Base-by-base conservation (phyloP, 2,888 invertebrate species). In the Fabriciana adippe region DNA sequence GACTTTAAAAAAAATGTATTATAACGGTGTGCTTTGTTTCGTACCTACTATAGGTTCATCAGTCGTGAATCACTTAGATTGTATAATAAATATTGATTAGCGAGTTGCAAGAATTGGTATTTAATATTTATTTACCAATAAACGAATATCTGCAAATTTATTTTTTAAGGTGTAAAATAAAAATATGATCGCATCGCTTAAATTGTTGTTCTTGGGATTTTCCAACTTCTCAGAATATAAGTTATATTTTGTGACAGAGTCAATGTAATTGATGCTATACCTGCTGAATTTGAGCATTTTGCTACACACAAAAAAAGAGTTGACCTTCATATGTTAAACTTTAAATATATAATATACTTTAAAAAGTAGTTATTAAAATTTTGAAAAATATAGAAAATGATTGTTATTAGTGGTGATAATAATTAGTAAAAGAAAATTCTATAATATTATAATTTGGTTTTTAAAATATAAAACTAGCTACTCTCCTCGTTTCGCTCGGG, bases 161-260 rank as follows among this genome's bases (percentile, higher is more conserved):
- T 51, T 64, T 13, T 47, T 51, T n/a, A 50, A 31, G 21, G 51
- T n/a, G 21, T 41, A 15, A 21, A 41, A n/a, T 31, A 64, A 56
- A 56, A 26, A 16, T 45, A 3, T 48, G 47, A 48, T 35, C 41
- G 6, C 26, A 51, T 61, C 61, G 35, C 15, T 61, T 35, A 54
- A 66, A 59, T 63, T 48, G 50, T 51, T 55, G 41, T 45, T 64
- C 11, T 54, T 55, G 51, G 56, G 54, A 54, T 68, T 65, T 64
- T 70, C 6, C 45, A 14, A 35, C 16, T 68, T 70, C 70, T 70
- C 35, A 16, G 68, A 70, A 68, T 55, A 51, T 26, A 26, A 50
- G 50, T 61, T 56, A 61, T 60, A 45, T 65, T 21, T 55, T 41
- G 21, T n/a, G 47, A 18, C 41, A 59, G 16, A 55, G 15, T 60